Conservation (phyloP, 2,888 invertebrate genomes). For the Galerucella nymphaeae region DNA sequence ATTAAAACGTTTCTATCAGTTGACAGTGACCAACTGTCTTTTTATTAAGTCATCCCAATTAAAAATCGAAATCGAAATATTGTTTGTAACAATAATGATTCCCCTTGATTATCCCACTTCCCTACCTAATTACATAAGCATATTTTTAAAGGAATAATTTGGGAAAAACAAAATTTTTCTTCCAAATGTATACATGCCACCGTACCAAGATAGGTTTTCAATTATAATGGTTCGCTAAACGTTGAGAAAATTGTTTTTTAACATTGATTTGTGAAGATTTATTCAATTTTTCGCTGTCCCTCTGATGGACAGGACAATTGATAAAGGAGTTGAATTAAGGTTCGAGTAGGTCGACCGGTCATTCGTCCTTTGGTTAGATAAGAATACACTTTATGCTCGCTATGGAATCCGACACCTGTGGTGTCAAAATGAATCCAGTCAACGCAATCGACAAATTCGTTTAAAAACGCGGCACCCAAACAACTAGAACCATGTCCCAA, state of each 20-base stretch:
- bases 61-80: conserved; percentile 17
- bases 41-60: conserved; percentile 30
- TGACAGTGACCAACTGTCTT: conserved; percentile 33
- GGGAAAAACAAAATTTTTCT: background rate
- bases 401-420: conserved; percentile 69
- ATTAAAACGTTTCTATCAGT: conserved; percentile 33
- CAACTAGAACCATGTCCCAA: conserved; percentile 60
- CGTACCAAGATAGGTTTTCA: conserved; percentile 23
- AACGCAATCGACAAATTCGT: conserved; percentile 69
- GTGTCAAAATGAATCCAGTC: conserved; percentile 74
- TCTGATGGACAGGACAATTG: conserved; percentile 63
- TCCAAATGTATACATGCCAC: conserved; percentile 19
- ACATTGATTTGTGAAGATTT: conserved; percentile 34
- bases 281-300: conserved; percentile 55
- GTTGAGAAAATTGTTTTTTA: conserved; percentile 26
- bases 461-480: conserved; percentile 62
- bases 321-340: conserved; percentile 65
- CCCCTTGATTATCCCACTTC: conserved; percentile 30
- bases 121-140: conserved; percentile 24
- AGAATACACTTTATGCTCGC: conserved; percentile 67
- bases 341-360: conserved; percentile 67
- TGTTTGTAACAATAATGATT: conserved; percentile 16
- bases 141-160: conserved; percentile 7
- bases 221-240: conserved; percentile 21
- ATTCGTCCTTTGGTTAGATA: conserved; percentile 68